Evolutionary conservation across 2,113 vertebrate genomes (phyloP).

Genomic region (Vireo altiloquus): DNA sequence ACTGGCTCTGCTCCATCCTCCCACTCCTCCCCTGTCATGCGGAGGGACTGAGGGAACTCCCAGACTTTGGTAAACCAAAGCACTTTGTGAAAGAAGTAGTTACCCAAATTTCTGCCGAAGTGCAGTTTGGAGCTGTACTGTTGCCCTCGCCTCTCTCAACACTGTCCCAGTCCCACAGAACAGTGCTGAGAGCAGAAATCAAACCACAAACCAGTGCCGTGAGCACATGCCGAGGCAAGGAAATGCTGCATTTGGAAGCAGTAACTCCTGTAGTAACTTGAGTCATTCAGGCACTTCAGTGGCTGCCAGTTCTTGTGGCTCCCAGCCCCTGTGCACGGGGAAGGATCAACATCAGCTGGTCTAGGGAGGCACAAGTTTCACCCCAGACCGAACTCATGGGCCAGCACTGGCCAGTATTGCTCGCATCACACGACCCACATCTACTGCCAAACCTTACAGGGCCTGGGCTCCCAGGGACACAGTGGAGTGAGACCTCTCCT

Average conservation of each 20-base stretch:
- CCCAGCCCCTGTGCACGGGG: not conserved
- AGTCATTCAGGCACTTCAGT: not conserved
- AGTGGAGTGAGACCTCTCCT: not conserved
- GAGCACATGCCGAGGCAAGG: not conserved
- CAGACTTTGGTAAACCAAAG: not conserved
- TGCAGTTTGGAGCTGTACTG: not conserved
- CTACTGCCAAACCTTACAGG: not conserved
- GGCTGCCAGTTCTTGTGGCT: not conserved
- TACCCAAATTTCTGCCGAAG: not conserved
- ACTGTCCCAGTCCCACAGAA: not conserved
- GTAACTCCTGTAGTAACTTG: not conserved
- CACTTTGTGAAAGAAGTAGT: not conserved
- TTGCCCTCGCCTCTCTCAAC: not conserved
- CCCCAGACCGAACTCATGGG: not conserved
- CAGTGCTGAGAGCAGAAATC: not conserved
- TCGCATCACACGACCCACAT: fast-evolving
- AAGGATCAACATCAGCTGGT: not conserved
- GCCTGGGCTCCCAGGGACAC: not conserved
- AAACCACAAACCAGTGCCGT: not conserved
- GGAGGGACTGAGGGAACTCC: not conserved
- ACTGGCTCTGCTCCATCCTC: not conserved
- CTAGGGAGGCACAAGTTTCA: not conserved
- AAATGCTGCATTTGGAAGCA: not conserved
- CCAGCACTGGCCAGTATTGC: not conserved
- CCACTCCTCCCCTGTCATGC: not conserved